Evolutionary conservation across 2,113 vertebrate genomes (phyloP).

Genomic region (Poicephalus gulielmi): DNA sequence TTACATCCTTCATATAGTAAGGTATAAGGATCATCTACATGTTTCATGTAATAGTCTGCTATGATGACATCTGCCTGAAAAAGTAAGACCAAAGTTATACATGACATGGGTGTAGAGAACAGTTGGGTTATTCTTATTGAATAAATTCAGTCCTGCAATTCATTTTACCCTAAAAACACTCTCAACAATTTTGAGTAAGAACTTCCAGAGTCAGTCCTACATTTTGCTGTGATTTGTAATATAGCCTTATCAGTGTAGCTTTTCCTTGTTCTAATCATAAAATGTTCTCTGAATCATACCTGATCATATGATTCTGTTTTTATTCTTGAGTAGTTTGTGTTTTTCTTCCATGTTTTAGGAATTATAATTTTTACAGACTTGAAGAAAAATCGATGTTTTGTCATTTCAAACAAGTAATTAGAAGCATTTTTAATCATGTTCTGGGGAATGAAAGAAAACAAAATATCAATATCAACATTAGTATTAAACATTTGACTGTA

Average conservation of each 20-base stretch:
- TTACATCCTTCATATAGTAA: slow-evolving; percentile 72
- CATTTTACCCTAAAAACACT: neutral
- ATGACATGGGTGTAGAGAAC: neutral
- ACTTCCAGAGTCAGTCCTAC: neutral
- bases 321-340: slow-evolving; percentile 32
- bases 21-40: slow-evolving; percentile 70
- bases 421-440: slow-evolving; percentile 72
- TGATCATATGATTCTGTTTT: slow-evolving; percentile 75
- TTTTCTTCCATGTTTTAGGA: slow-evolving; percentile 69
- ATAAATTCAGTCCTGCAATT: neutral
- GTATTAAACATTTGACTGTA: neutral
- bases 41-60: slow-evolving; percentile 32
- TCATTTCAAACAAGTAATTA: slow-evolving; percentile 66
- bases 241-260: neutral
- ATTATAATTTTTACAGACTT: slow-evolving; percentile 75
- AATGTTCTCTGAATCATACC: slow-evolving; percentile 46
- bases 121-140: neutral
- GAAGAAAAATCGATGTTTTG: slow-evolving; percentile 68
- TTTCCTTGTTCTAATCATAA: neutral
- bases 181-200: neutral
- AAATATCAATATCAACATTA: neutral
- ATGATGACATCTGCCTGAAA: slow-evolving; percentile 75
- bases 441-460: slow-evolving; percentile 47
- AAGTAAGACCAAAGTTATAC: neutral
- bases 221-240: neutral